These are phyloP conservation scores for Nylanderia fulva DNA, from an alignment of 1,140 invertebrate species.

Conservation along the genomic window DNA sequence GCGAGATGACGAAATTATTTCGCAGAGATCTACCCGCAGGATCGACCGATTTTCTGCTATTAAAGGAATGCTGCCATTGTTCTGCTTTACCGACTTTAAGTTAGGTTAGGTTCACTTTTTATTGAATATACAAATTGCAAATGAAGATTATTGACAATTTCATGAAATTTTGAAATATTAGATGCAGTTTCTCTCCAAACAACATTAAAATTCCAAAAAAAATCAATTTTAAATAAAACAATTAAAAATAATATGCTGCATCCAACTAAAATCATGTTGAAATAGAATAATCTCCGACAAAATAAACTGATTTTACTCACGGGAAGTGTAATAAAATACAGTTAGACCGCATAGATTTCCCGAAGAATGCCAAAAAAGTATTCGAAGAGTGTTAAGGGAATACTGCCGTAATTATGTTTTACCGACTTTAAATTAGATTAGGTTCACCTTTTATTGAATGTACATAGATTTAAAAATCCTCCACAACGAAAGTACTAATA, in stretches of 20 bases:
- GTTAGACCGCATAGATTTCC: neutral
- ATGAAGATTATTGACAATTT: too few relatives aligned
- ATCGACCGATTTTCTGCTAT: neutral
- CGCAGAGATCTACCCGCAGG: neutral
- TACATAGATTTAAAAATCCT: too few relatives aligned
- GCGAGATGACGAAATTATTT: conserved; percentile 7
- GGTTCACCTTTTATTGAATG: too few relatives aligned
- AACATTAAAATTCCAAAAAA: neutral
- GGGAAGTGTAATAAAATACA: neutral
- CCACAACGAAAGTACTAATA: too few relatives aligned
- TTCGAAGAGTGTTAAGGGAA: neutral
- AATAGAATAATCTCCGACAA: neutral
- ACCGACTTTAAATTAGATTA: too few relatives aligned
- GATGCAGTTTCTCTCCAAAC: neutral
- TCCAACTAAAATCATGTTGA: neutral
- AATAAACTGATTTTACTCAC: neutral
- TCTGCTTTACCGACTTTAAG: too few relatives aligned
- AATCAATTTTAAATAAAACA: neutral
- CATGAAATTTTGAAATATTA: neutral
- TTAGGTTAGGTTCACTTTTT: too few relatives aligned
- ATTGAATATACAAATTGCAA: too few relatives aligned
- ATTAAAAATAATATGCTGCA: neutral
- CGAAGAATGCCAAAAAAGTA: neutral
- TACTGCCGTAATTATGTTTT: too few relatives aligned
- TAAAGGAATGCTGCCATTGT: too few relatives aligned